Percentiles rank a stretch among this genome's conserved stretches.
These are phyloP conservation scores for Troides helena DNA, from an alignment of 2,888 invertebrate species.

Conservation along the genomic window DNA sequence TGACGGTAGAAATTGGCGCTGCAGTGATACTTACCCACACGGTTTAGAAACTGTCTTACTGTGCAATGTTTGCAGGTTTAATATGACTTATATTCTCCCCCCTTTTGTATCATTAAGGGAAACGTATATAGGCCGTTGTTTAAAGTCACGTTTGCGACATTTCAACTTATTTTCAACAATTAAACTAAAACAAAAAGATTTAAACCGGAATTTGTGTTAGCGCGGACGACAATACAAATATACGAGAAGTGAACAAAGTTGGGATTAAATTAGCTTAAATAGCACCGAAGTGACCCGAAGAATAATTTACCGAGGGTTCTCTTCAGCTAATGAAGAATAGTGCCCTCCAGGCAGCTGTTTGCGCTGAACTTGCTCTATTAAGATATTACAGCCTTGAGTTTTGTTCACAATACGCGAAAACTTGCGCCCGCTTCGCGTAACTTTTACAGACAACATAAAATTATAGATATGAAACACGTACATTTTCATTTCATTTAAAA, in stretches of 20 bases:
- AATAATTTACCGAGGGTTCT: conserved; percentile 71
- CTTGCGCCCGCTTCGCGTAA: conserved; percentile 11
- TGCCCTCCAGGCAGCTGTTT: conserved; percentile 70
- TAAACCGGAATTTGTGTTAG: conserved; percentile 10
- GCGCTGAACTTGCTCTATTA: conserved; percentile 72
- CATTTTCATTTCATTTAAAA: not conserved
- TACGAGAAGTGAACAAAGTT: conserved; percentile 65
- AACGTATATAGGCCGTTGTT: conserved; percentile 14
- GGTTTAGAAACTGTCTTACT: not conserved
- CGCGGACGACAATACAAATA: conserved; percentile 44
- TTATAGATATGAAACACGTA: conserved; percentile 27
- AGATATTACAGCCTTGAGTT: conserved; percentile 71
- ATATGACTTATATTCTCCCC: conserved; percentile 12
- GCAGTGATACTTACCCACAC: too few species aligned
- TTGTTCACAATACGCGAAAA: conserved; percentile 33
- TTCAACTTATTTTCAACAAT: conserved; percentile 17
- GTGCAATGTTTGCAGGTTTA: conserved; percentile 7
- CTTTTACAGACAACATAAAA: conserved; percentile 26
- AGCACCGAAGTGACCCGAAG: conserved; percentile 76
- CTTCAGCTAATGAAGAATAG: conserved; percentile 72
- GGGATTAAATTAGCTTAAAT: conserved; percentile 75
- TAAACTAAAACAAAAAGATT: conserved; percentile 23
- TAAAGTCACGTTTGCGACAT: conserved; percentile 14
- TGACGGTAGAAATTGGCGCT: too few species aligned
- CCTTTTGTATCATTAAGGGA: conserved; percentile 11